These are phyloP conservation scores for Cyphomyrus discorhynchus DNA, from an alignment of 2,113 vertebrate species.

Conservation along the genomic window DNA sequence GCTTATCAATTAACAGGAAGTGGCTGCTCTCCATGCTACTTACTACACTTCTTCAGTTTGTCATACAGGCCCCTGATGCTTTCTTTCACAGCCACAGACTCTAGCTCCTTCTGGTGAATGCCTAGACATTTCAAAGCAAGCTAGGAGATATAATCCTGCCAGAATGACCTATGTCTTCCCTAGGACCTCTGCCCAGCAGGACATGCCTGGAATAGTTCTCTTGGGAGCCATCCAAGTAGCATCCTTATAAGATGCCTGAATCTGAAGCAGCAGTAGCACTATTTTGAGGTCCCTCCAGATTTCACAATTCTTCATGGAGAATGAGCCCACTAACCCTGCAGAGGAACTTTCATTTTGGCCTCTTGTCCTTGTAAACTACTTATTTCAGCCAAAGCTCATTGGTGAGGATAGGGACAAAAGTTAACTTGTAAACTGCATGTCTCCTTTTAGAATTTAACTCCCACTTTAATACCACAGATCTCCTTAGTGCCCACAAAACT, in stretches of 20 bases:
- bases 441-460: neutral
- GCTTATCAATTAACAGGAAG: no score
- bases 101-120: neutral
- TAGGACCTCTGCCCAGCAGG: neutral
- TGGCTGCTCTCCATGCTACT: no score
- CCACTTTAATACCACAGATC: neutral
- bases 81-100: neutral
- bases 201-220: neutral
- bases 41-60: neutral
- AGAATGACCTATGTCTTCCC: neutral
- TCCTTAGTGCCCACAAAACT: neutral
- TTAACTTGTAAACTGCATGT: neutral
- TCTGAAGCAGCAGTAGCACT: neutral
- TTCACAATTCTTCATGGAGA: neutral
- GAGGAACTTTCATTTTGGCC: neutral
- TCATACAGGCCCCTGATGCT: neutral
- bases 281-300: neutral
- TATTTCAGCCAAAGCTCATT: neutral
- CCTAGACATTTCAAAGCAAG: neutral
- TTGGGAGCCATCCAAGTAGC: neutral
- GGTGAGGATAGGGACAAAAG: neutral
- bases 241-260: neutral
- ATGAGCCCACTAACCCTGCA: neutral
- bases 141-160: neutral
- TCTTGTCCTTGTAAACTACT: neutral